Evolutionary conservation across 2,888 invertebrate species (phyloP).

Genomic region (Drosophila hamatofila): DNA sequence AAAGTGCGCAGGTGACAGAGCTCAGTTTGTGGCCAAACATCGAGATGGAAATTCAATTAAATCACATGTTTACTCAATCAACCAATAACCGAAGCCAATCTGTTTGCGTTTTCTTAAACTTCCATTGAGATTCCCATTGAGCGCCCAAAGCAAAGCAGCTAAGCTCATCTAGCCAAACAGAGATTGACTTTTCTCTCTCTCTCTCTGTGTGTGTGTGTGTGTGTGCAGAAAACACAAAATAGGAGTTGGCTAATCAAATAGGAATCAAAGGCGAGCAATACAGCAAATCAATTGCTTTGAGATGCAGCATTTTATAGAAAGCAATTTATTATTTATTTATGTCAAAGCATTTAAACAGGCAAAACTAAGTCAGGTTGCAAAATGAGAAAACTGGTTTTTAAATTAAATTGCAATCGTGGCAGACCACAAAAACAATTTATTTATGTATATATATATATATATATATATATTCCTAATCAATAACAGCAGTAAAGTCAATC

Average conservation of each 20-base stretch:
- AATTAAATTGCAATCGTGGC: neutral
- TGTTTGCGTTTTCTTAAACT: slow-evolving; percentile 7
- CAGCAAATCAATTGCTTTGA: neutral
- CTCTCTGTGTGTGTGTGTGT: slow-evolving; percentile 3
- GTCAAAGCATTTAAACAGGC: neutral
- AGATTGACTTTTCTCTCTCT: neutral
- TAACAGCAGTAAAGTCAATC: too few relatives aligned
- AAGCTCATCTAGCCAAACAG: neutral
- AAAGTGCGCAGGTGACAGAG: slow-evolving; percentile 7
- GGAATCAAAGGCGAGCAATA: neutral
- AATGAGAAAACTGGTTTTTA: neutral
- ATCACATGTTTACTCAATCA: slow-evolving; percentile 24
- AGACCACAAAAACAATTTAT: too few relatives aligned
- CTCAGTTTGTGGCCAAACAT: neutral
- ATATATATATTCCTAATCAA: too few relatives aligned
- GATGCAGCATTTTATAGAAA: too few relatives aligned
- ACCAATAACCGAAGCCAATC: slow-evolving; percentile 1
- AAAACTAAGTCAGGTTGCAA: neutral
- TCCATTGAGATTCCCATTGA: neutral
- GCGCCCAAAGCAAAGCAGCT: neutral
- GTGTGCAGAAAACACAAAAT: neutral
- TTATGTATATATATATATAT: too few relatives aligned
- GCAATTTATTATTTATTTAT: slow-evolving; percentile 1
- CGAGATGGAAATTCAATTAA: slow-evolving; percentile 33
- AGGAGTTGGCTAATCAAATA: slow-evolving; percentile 4